Evolutionary conservation across 2,888 invertebrate species (phyloP), one percentile per base, ranked within the genome.

Genomic region (Parelbella ahira): DNA sequence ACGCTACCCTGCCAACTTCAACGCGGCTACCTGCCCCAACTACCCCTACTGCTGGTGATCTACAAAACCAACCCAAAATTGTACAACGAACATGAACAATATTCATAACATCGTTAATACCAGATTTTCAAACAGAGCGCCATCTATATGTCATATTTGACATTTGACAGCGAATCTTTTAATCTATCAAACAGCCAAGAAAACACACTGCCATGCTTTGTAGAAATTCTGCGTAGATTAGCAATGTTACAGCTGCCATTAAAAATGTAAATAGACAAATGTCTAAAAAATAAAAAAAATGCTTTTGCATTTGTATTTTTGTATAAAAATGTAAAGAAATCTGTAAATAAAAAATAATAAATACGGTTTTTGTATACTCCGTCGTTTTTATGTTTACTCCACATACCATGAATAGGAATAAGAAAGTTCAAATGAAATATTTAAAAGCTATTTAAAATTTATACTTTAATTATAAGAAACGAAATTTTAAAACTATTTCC

Each of bases 11-110:
- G 89, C 89, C 6, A 82, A 77, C 49, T 76, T 90, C 49, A 75
- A 82, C 53, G 74, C 90, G 4, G 86, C 90, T 2, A 72, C 80
- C 24, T 90, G 90, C 75, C 90, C 90, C 48, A 90, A 90, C 84
- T 90, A 90, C 74, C 90, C 90, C 1, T 89, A 87, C 80, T 90
- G 90, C 61, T 78, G 54, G 56, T 69, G 58, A 66, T 57, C 49
- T 46, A 38, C 29, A 37, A 20, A 20, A 15, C 25, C 9, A 21
- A 33, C 42, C 43, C 47, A 34, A 46, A 37, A 28, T 38, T 36
- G 30, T 36, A 42, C 48, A 37, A 33, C 50, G 37, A 33, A 49
- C 43, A 33, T 19, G 13, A 36, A 20, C 42, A 43, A 7, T 12
- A 24, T 27, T 15, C 37, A 42, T 30, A 45, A 47, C 37, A 42